phyloP scores from a whole-genome alignment of 2,888 invertebrate genomes.

The Rotaria sp. region DNA sequence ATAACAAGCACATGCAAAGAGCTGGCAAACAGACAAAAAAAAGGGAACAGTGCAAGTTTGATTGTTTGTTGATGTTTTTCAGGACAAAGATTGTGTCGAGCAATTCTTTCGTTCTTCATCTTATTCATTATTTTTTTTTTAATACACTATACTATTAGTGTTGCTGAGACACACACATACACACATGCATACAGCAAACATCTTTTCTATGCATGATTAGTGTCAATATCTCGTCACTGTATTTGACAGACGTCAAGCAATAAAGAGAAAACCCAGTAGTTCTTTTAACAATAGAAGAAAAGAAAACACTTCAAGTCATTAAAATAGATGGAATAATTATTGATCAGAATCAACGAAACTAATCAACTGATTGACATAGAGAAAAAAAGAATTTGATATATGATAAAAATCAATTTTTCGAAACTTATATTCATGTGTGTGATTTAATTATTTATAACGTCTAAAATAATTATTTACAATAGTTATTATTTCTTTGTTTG shows the following conservation, averaged over 20 bases:
- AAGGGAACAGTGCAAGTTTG: neutral
- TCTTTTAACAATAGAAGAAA: neutral
- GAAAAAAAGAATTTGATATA: neutral
- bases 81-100: neutral
- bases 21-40: neutral
- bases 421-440: too few relatives aligned
- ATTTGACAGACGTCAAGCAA: neutral
- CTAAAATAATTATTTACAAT: neutral
- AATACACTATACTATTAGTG: neutral
- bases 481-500: neutral
- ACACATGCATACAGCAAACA: neutral
- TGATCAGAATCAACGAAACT: neutral
- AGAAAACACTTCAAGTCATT: neutral
- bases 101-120: neutral
- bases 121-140: neutral
- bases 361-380: neutral
- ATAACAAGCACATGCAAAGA: neutral
- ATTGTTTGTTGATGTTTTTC: constrained; percentile 22
- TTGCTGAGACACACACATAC: neutral
- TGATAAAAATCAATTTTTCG: too few relatives aligned
- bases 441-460: too few relatives aligned
- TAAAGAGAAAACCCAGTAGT: neutral
- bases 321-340: neutral
- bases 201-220: neutral
- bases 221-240: constrained; percentile 18